Base-by-base conservation (phyloP, 2,113 vertebrate genomes). In the Psittacus erithacus region DNA sequence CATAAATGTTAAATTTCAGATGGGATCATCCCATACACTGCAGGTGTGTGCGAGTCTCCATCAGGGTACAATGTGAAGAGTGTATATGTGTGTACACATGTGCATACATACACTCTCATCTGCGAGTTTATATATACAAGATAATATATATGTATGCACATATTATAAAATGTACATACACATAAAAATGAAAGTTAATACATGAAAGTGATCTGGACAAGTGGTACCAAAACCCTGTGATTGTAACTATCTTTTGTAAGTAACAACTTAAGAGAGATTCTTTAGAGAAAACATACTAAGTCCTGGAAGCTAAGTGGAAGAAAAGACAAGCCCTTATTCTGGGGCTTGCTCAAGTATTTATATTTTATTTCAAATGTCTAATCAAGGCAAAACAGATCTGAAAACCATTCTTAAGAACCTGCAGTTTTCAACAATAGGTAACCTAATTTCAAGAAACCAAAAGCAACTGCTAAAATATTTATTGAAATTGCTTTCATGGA, bases 401-500 rank as follows among this genome's bases (percentile, higher is more conserved):
- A 95, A 92, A 79, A 3, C 3, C 29, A 38, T 28, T 69, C n/a
- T 82, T 71, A 86, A 62, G 65, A 92, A 88, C 43, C 35, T 77
- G 25, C 70, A 59, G 68, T 88, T 91, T 69, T 64, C 70, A 81
- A 74, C 78, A 94, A 84, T n/a, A 89, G 62, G 69, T 55, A 96
- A 92, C 55, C 35, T 81, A 77, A 95, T 82, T 97, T 95, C n/a
- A 65, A 95, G 85, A 91, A 96, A 82, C 69, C 59, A 93, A 92
- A 88, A 94, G 59, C 65, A 80, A 90, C 75, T 81, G 55, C 43
- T 86, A 78, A 94, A 95, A 75, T 92, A 94, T 87, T 93, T 90
- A 90, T 27, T 93, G 92, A 91, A 94, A 96, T 46, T 65, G 83
- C 69, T 88, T 95, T 97, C 88, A 93, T 90, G 90, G 90, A 96